Evolutionary conservation across 2,113 vertebrate genomes (phyloP).

Genomic region (Phaethornis superciliosus): DNA sequence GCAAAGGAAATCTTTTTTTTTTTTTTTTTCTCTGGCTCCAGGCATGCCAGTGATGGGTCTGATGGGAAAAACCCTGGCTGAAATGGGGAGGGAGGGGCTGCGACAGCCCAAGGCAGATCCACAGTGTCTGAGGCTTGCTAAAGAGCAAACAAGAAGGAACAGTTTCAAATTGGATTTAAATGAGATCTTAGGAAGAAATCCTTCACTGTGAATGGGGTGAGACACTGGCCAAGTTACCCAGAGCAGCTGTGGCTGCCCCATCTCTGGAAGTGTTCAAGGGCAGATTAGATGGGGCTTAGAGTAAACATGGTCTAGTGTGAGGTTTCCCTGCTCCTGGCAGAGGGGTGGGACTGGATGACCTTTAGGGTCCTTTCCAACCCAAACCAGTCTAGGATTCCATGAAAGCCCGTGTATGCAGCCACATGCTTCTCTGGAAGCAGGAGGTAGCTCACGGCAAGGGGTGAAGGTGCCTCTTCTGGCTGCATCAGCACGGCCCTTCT

Average conservation of each 20-base stretch:
- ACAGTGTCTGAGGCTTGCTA: rapidly evolving
- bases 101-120: not conserved
- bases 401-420: not conserved
- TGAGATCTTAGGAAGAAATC: no score
- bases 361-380: no score
- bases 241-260: no score
- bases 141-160: not conserved
- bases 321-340: no score
- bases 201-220: no score
- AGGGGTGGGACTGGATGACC: no score
- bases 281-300: no score
- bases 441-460: not conserved
- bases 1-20: not conserved
- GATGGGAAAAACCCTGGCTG: not conserved
- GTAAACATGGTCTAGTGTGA: no score
- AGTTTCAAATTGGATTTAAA: no score
- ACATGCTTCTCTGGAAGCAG: not conserved
- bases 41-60: not conserved
- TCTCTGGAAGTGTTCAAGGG: no score
- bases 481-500: not conserved
- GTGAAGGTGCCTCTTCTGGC: not conserved
- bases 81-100: not conserved
- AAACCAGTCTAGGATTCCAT: no score
- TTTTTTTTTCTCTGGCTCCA: not conserved
- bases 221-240: no score